These are phyloP conservation scores for Brachyrhaphis roseni DNA, from an alignment of 2,797 vertebrate species.

Conservation along the genomic window DNA sequence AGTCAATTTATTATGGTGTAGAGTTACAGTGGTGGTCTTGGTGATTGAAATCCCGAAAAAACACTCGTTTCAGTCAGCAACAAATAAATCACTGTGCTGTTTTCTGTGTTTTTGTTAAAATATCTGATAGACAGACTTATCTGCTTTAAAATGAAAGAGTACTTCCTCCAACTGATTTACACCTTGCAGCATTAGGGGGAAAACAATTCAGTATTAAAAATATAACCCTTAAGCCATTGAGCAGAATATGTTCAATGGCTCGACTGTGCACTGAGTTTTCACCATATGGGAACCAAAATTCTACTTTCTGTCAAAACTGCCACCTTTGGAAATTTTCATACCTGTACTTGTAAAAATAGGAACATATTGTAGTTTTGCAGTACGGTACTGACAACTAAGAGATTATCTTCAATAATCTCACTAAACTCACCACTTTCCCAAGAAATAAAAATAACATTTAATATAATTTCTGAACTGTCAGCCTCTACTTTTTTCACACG, in stretches of 20 bases:
- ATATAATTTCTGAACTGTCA: no score
- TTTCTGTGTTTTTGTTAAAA: not conserved
- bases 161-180: not conserved
- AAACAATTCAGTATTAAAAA: not conserved
- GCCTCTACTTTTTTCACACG: not conserved
- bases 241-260: not conserved
- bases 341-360: not conserved
- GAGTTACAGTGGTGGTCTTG: not conserved
- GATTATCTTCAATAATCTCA: not conserved
- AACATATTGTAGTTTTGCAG: not conserved
- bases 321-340: not conserved
- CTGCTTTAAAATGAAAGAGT: not conserved
- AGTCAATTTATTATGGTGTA: not conserved
- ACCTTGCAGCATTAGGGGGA: not conserved
- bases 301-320: not conserved
- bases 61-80: not conserved
- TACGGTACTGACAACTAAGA: not conserved
- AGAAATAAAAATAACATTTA: not conserved
- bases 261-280: not conserved
- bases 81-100: not conserved
- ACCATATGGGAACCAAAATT: not conserved
- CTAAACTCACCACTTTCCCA: not conserved
- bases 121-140: not conserved
- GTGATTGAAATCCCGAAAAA: not conserved
- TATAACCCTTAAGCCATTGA: no score